Evolutionary conservation across 2,888 invertebrate species (phyloP), one percentile per base, ranked within the genome.

Genomic region (Lypha dubia): DNA sequence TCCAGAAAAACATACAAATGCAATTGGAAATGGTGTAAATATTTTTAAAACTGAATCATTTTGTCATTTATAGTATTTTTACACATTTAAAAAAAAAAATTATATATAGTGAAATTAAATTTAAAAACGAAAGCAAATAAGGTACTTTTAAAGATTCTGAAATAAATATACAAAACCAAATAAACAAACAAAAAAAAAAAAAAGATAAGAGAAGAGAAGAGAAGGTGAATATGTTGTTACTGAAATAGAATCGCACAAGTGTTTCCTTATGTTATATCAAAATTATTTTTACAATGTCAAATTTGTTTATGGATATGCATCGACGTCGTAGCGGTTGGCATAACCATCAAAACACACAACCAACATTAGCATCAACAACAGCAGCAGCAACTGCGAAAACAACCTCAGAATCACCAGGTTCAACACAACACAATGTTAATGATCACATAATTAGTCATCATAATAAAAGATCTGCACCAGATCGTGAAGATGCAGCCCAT

Each of bases 251-350:
- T 84, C 75, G 53, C 56, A 84, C 81, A 83, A 82, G 76, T 83
- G 79, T 79, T 83, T 79, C 76, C 83, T 73, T 63, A 74, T 75
- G 76, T 38, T 83, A 75, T 51, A 51, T 75, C 53, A 53, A 70
- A 44, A 24, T 3, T 46, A 62, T 41, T 70, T 53, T 53, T n/a
- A 81, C 85, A 89, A 89, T 89, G 89, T 88, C 89, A 88, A 88
- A 88, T 86, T 85, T 87, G 85, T 86, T 88, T 87, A 86, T 87
- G 87, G 86, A 86, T 83, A 86, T 87, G 84, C 88, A 87, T 35
- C 79, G 71, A n/a, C 74, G 73, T 53, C 86, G 63, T n/a, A 65
- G 22, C 32, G 79, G 70, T 83, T 74, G 77, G 74, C 62, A 79
- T 49, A 81, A 20, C 60, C 70, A 46, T 38, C 79, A 77, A 49